Conservation (phyloP, 1,140 invertebrate species). For the Bombus pascuorum region DNA sequence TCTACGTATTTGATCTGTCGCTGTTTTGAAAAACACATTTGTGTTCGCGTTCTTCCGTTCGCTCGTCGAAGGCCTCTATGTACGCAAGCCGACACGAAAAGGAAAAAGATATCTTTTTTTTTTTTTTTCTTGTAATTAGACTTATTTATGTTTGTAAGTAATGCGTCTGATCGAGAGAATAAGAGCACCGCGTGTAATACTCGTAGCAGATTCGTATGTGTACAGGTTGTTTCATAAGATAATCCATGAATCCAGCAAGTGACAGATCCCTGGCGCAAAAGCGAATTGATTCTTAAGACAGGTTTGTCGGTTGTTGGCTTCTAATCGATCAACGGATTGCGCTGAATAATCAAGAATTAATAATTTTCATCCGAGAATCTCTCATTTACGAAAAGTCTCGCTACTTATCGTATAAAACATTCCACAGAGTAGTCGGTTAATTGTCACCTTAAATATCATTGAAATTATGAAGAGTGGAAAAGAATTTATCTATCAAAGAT, state of each 20-base stretch:
- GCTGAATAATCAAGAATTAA: neutral
- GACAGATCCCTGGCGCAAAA: neutral
- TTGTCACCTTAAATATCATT: neutral
- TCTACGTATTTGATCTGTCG: neutral
- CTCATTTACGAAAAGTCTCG: neutral
- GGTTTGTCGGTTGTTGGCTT: neutral
- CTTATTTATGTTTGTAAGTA: constrained; percentile 53
- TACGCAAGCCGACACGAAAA: constrained; percentile 3
- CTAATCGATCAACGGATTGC: neutral
- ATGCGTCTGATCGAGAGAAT: constrained; percentile 20
- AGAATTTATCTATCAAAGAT: neutral
- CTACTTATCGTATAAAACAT: neutral
- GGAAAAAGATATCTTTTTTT: constrained; percentile 3
- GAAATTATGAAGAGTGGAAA: neutral
- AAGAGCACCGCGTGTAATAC: constrained; percentile 44
- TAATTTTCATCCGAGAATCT: neutral
- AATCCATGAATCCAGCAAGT: neutral
- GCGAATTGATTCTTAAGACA: neutral
- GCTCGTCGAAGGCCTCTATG: constrained; percentile 20
- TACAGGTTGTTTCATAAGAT: constrained; percentile 37
- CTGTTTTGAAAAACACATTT: neutral
- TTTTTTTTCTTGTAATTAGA: constrained; percentile 50
- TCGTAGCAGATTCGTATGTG: constrained; percentile 26
- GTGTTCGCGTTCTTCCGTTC: neutral
- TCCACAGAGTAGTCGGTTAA: neutral